Conservation (phyloP, 2,113 vertebrate genomes). For the Carollia perspicillata region DNA sequence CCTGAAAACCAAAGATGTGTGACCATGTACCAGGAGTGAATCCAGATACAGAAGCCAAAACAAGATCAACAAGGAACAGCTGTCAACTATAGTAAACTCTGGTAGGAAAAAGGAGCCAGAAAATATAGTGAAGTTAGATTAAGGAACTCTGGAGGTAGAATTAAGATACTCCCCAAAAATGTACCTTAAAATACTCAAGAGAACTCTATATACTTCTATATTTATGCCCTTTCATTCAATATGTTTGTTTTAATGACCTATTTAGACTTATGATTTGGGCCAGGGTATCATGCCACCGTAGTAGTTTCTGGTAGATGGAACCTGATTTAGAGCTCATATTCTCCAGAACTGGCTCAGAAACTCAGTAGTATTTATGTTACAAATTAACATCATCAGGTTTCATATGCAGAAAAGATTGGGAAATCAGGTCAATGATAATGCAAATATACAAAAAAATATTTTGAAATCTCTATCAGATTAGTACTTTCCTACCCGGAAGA, state of each 20-base stretch:
- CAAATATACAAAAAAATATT: background rate
- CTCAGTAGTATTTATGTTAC: background rate
- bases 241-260: background rate
- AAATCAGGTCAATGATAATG: background rate
- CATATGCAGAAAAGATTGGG: background rate
- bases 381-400: background rate
- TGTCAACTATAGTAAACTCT: conserved; percentile 41
- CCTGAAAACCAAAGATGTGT: conserved; percentile 54
- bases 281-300: background rate
- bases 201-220: background rate
- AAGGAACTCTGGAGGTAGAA: background rate
- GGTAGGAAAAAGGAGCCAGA: background rate
- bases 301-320: background rate
- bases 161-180: background rate
- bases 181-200: background rate
- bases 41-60: conserved; percentile 62
- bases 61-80: conserved; percentile 49
- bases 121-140: background rate
- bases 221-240: background rate
- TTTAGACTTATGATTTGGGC: background rate
- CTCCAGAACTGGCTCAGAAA: background rate
- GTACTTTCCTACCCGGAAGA: background rate
- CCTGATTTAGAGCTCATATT: background rate
- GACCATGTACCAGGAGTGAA: conserved; percentile 50
- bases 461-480: background rate